A percentile compares a stretch with the other conserved stretches of the same genome.
phyloP scores from a whole-genome alignment of 2,113 vertebrate genomes.

The Tricholaema leucomelas region DNA sequence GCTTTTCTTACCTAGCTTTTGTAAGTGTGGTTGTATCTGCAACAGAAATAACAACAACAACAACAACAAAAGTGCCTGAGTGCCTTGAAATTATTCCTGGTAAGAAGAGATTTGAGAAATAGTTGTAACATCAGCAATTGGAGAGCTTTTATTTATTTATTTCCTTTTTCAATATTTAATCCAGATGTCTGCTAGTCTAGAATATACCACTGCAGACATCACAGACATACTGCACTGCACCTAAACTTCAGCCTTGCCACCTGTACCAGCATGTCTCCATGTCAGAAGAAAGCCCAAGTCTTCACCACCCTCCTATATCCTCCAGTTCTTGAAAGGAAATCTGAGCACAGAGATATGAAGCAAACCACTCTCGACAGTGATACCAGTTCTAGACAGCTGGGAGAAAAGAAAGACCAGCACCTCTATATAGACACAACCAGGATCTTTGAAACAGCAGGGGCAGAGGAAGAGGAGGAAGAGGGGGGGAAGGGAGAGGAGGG shows the following conservation, averaged over 20 bases:
- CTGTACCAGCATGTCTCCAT: not conserved
- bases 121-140: not conserved
- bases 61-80: not conserved
- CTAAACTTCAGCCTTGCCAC: not conserved
- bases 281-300: not conserved
- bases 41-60: not conserved
- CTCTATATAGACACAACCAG: not conserved
- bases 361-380: not conserved
- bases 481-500: not conserved
- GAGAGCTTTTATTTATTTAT: not conserved
- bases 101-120: not conserved
- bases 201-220: not conserved
- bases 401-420: not conserved
- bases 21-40: not conserved
- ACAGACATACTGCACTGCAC: not conserved
- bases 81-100: not conserved
- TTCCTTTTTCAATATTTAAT: not conserved
- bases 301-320: not conserved
- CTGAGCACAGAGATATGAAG: not conserved
- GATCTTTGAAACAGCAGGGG: not conserved
- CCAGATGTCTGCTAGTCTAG: not conserved
- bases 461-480: not conserved
- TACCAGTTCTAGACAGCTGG: not conserved
- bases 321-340: not conserved
- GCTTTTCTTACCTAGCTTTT: not conserved